Base-by-base conservation (phyloP, 2,113 vertebrate genomes). In the Willisornis vidua region DNA sequence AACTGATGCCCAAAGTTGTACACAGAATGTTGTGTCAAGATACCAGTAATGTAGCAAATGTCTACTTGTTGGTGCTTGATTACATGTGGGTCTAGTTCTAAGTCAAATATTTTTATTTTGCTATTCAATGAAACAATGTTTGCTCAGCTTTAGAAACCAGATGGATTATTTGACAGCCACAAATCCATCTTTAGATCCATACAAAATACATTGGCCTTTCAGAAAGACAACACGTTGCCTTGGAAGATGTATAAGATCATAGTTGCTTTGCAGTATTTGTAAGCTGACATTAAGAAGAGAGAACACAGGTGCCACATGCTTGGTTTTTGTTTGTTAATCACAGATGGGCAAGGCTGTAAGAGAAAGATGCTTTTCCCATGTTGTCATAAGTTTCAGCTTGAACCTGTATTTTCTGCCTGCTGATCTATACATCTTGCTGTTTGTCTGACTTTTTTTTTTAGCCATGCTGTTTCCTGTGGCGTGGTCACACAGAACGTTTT, bases 81-180 rank as follows among this genome's bases (percentile, higher is more conserved):
- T 43, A 52, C 25, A 7, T 48, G 51, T 52, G 61, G 45, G 10
- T 67, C 37, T 84, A 46, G 16, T 66, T 92, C 55, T 63, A 92
- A 96, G 25, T 74, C 46, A 90, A 93, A 71, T 95, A 85, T 65
- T 59, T 63, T 62, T 67, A 49, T 70, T 89, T 79, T 84, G 19
- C 29, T 76, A 1, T 79, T 49, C 78, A 51, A 55, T 62, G 73
- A 75, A 87, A 33, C 46, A 46, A 5, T 68, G 17, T 74, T 78
- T 87, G 14, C 52, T 93, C 18, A 39, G 46, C 52, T 92, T 84
- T 89, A 59, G 83, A 90, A 89, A 67, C 29, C 57, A 89, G 48
- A 59, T 92, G 73, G 61, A 48, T 87, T 85, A n/a, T 55, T 86
- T 79, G 52, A 81, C 71, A 73, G 61, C 43, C n/a, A 37, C 33